Conservation (phyloP, 2,113 vertebrate genomes). For the Alouatta palliata region DNA sequence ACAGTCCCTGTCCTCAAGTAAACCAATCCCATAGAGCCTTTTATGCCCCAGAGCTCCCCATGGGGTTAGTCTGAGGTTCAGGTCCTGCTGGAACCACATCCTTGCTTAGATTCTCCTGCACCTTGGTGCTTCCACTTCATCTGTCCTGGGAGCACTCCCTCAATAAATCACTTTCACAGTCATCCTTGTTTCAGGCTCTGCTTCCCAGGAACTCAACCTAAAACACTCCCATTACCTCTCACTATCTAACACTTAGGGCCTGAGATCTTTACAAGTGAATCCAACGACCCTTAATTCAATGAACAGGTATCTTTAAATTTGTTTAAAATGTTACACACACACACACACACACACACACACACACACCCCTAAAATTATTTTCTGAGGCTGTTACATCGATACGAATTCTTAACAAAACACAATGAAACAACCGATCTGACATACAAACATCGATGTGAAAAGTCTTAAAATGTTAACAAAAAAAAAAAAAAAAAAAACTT, state of each 20-base stretch:
- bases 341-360: neutral
- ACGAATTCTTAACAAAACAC: neutral
- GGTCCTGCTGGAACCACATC: neutral
- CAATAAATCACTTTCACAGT: neutral
- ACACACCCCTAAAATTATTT: neutral
- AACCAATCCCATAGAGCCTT: fast-evolving
- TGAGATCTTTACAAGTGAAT: neutral
- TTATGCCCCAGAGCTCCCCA: no score
- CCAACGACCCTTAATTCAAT: neutral
- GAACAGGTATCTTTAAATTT: neutral
- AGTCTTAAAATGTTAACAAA: neutral
- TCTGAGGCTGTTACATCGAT: neutral
- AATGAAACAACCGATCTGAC: neutral
- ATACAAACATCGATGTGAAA: neutral
- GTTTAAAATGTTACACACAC: neutral
- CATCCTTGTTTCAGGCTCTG: neutral
- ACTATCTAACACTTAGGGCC: no score
- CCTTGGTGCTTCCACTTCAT: no score
- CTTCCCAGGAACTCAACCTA: no score
- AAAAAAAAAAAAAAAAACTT: neutral
- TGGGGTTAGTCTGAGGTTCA: neutral
- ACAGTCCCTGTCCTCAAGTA: neutral
- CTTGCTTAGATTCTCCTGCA: neutral
- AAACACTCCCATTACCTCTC: neutral
- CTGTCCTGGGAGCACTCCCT: neutral